Percentiles rank a stretch among this genome's conserved stretches.
Conservation (phyloP, 2,888 invertebrate species). For the Eledone cirrhosa region DNA sequence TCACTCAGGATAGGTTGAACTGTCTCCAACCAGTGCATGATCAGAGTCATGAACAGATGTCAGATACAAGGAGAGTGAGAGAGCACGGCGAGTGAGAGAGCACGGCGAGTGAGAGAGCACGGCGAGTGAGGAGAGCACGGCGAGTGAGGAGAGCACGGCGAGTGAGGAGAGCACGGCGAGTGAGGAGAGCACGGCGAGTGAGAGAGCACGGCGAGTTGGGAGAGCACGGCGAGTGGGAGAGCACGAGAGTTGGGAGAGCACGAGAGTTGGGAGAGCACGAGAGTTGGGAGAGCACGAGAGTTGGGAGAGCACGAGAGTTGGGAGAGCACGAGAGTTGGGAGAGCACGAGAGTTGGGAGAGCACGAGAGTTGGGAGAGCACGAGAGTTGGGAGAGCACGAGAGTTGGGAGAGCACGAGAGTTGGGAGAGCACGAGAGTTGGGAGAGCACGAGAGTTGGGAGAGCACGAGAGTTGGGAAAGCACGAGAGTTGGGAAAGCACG, state of each 20-base stretch:
- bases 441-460: neutral
- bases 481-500: neutral
- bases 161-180: neutral
- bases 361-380: neutral
- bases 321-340: neutral
- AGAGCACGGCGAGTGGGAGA: neutral
- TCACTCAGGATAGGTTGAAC: no score
- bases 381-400: neutral
- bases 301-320: neutral
- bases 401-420: neutral
- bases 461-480: neutral
- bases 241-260: neutral
- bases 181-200: neutral
- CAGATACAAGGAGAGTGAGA: neutral
- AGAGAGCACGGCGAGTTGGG: neutral
- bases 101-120: neutral
- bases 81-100: neutral
- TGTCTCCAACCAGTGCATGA: no score
- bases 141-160: neutral
- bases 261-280: neutral
- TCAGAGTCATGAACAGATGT: no score
- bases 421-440: neutral
- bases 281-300: neutral
- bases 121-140: neutral
- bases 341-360: neutral